Evolutionary conservation across 2,888 invertebrate species (phyloP), one percentile per base, ranked within the genome.

Genomic region (Petrolisthes manimaculis): DNA sequence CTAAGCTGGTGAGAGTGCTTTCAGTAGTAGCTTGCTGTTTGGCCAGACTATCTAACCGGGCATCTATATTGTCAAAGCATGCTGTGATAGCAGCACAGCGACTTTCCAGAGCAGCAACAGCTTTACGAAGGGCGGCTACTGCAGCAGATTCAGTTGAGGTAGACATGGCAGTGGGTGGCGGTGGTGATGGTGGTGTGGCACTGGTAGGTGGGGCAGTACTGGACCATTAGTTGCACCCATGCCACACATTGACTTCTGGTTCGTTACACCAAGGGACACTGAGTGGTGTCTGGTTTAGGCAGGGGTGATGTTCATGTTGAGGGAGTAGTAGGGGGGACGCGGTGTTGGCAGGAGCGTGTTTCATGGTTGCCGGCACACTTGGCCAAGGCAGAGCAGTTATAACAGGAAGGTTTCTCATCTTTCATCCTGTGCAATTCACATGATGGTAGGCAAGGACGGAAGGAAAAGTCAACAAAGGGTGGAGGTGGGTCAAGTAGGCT

Each of bases 341-440:
- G 53, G 18, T 54, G 54, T 37, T 24, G 51, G 24, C 53, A 77
- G 6, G 9, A 55, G 71, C 54, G 56, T 54, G 61, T 75, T 55
- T n/a, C 51, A 9, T 51, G 53, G 53, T 37, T 18, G 51, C 14
- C 78, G 9, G 77, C 75, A 21, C 82, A 86, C 51, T 86, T 86
- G 9, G 74, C 61, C n/a, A 51, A 4, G 24, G 67, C 78, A 69
- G 83, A 67, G 69, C 83, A 87, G 37, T 61, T 86, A 61, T n/a
- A 86, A 53, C 77, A 75, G 51, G 77, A 51, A 12, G 75, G 77
- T 21, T 53, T 51, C 56, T 86, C 75, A 53, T 54, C 51, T 53
- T 55, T 24, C 77, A 87, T 83, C 54, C 54, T 87, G 61, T 24
- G 18, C n/a, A 83, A 14, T 69, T 83, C 54, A 67, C 83, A 87